Conservation (phyloP, 2,888 invertebrate genomes). For the Mythimna albipuncta region DNA sequence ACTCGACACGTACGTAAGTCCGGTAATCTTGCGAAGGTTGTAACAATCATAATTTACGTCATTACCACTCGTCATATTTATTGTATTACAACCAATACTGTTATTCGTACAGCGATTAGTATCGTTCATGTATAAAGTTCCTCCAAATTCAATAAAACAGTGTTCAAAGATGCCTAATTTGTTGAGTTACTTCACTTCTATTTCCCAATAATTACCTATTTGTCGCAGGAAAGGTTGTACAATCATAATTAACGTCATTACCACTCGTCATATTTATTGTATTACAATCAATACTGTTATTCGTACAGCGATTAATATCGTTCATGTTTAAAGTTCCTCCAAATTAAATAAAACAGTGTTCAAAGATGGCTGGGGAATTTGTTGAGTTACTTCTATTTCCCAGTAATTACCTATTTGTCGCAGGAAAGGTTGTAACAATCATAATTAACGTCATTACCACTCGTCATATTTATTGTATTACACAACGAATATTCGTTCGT, state of each 20-base stretch:
- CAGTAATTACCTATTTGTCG: too few relatives aligned
- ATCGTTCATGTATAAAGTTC: slow-evolving; percentile 27
- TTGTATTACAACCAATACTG: slow-evolving; percentile 60
- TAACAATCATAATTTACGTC: slow-evolving; percentile 74
- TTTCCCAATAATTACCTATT: too few relatives aligned
- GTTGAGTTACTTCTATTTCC: too few relatives aligned
- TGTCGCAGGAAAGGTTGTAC: slow-evolving; percentile 60
- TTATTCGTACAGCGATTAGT: slow-evolving; percentile 35
- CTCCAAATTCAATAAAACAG: background rate
- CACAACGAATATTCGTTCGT: too few relatives aligned
- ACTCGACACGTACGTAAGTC: slow-evolving; percentile 69
- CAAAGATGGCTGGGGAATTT: too few relatives aligned
- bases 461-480: slow-evolving; percentile 62
- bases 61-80: slow-evolving; percentile 62
- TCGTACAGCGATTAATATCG: slow-evolving; percentile 27
- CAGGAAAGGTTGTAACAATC: slow-evolving; percentile 70
- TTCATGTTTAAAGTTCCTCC: slow-evolving; percentile 22
- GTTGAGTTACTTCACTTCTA: too few relatives aligned
- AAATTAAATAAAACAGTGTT: background rate
- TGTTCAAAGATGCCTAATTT: too few relatives aligned
- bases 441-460: slow-evolving; percentile 72
- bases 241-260: slow-evolving; percentile 74
- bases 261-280: slow-evolving; percentile 58
- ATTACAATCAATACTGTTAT: slow-evolving; percentile 58
- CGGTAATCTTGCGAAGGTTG: slow-evolving; percentile 70